These are phyloP conservation scores for Zhuqinia jingwanae DNA, from an alignment of 2,888 invertebrate genomes.

Conservation along the genomic window DNA sequence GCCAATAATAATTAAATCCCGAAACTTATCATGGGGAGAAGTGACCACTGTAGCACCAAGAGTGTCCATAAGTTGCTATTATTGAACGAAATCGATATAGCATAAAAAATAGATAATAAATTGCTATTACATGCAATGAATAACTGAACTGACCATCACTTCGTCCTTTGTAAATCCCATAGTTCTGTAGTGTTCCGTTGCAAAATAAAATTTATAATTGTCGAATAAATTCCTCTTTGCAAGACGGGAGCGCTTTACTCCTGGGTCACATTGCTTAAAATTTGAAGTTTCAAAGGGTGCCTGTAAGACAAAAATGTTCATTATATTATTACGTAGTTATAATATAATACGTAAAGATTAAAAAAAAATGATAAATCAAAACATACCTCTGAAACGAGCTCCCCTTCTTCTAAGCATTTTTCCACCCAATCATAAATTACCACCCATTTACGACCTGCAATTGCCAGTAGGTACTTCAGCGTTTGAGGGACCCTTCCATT, in stretches of 20 bases:
- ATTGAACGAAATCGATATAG: too few relatives aligned
- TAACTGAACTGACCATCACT: conserved; percentile 76
- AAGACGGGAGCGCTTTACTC: conserved; percentile 69
- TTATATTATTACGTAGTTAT: too few relatives aligned
- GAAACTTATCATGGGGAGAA: conserved; percentile 12
- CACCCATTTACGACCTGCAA: conserved; percentile 78
- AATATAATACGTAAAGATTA: neutral
- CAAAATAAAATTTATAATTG: conserved; percentile 74
- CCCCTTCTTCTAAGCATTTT: conserved; percentile 68
- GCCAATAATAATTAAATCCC: conserved; percentile 72
- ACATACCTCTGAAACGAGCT: conserved; percentile 73
- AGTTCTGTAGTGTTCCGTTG: conserved; percentile 65
- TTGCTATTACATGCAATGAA: neutral
- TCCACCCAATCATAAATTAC: conserved; percentile 77
- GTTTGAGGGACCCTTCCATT: conserved; percentile 75
- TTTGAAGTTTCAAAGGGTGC: conserved; percentile 72
- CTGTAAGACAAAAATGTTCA: too few relatives aligned
- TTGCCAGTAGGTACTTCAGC: conserved; percentile 77
- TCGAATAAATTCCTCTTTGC: conserved; percentile 62
- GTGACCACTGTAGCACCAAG: conserved; percentile 72
- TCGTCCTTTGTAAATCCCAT: conserved; percentile 71
- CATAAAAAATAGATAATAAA: neutral
- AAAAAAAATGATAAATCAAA: neutral
- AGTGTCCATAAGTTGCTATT: conserved; percentile 70
- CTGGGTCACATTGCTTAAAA: conserved; percentile 72